phyloP scores from a whole-genome alignment of 1,140 invertebrate species.

The Camponotus vicinus region DNA sequence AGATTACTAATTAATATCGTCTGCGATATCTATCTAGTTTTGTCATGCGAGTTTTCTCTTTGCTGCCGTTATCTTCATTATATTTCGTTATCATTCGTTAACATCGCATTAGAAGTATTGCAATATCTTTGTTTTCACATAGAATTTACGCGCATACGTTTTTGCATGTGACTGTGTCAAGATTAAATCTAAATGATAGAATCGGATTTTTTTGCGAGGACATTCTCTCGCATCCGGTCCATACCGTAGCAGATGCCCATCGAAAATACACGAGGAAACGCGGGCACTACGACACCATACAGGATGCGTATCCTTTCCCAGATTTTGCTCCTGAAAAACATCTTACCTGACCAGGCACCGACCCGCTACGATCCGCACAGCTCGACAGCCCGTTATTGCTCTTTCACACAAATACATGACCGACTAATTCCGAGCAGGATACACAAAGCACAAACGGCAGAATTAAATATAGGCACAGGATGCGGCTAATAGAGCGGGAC shows the following conservation, averaged over 20 bases:
- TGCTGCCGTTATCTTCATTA: background rate
- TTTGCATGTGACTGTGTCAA: conserved; percentile 35
- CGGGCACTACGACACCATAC: background rate
- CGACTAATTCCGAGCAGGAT: conserved; percentile 34
- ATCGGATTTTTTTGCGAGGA: conserved; percentile 27
- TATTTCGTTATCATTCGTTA: background rate
- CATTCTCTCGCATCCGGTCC: conserved; percentile 67
- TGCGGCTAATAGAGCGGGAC: conserved; percentile 29
- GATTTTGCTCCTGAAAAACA: conserved; percentile 26
- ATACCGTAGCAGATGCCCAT: conserved; percentile 44
- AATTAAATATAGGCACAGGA: conserved; percentile 42
- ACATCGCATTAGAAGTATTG: background rate
- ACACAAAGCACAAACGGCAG: conserved; percentile 24
- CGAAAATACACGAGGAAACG: conserved; percentile 27
- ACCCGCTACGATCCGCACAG: background rate
- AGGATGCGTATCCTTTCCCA: conserved; percentile 68
- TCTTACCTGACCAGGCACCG: background rate
- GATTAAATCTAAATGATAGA: conserved; percentile 42
- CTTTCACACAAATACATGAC: conserved; percentile 9
- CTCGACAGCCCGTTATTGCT: background rate
- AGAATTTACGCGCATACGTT: background rate
- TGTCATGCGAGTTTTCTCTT: background rate
- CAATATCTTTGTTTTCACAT: background rate
- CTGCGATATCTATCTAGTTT: background rate
- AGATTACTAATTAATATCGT: background rate